Evolutionary conservation across 2,113 vertebrate genomes (phyloP).

Genomic region (Megaceryle torquata): DNA sequence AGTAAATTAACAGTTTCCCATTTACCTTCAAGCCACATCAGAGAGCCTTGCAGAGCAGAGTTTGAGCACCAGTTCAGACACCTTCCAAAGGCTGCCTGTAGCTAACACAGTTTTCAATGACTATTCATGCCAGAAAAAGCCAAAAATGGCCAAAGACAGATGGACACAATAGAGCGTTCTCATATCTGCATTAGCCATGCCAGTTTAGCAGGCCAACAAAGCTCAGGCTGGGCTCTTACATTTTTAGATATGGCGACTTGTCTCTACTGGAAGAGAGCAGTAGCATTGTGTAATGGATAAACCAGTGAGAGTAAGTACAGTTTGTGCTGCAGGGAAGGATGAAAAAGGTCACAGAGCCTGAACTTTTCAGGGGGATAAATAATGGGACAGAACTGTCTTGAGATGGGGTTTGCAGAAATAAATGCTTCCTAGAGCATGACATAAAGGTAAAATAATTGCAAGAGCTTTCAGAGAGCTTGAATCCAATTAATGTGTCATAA

Average conservation of each 20-base stretch:
- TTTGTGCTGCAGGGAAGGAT: background rate
- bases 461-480: background rate
- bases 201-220: background rate
- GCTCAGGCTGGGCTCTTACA: background rate
- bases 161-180: background rate
- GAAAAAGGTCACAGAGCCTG: background rate
- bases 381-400: slow-evolving; percentile 25
- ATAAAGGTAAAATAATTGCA: slow-evolving; percentile 45
- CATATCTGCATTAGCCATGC: background rate
- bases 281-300: background rate
- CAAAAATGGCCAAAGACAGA: background rate
- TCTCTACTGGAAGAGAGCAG: background rate
- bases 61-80: background rate
- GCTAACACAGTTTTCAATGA: background rate
- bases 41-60: background rate
- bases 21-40: background rate
- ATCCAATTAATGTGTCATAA: slow-evolving; percentile 41
- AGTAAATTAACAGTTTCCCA: background rate
- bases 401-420: slow-evolving; percentile 2
- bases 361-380: slow-evolving; percentile 39
- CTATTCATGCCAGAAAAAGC: background rate
- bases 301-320: background rate
- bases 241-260: background rate
- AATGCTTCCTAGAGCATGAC: slow-evolving; percentile 24
- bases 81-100: background rate